Evolutionary conservation across 2,888 invertebrate genomes (phyloP).

Genomic region (Eulithis testata): DNA sequence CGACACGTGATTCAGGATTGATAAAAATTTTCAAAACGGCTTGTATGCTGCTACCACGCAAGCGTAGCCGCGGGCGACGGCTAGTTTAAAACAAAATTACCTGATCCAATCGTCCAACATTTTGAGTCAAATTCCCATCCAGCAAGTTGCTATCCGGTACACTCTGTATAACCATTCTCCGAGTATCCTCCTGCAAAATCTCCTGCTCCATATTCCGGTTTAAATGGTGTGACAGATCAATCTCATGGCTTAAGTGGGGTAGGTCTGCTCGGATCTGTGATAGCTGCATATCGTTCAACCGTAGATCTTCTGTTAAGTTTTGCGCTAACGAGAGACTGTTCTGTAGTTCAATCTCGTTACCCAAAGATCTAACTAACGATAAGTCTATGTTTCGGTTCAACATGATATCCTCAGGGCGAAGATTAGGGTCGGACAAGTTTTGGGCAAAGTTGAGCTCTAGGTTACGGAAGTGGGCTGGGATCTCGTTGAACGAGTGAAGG

Average conservation of each 20-base stretch:
- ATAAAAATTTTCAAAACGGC: too few relatives aligned
- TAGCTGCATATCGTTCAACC: slow-evolving; percentile 50
- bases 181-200: slow-evolving; percentile 50
- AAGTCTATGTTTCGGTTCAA: slow-evolving; percentile 60
- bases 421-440: slow-evolving; percentile 47
- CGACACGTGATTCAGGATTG: too few relatives aligned
- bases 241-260: slow-evolving; percentile 60
- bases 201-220: slow-evolving; percentile 61
- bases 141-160: slow-evolving; percentile 33
- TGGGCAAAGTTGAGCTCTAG: slow-evolving; percentile 65
- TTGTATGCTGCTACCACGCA: too few relatives aligned
- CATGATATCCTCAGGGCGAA: slow-evolving; percentile 47
- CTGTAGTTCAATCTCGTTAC: slow-evolving; percentile 50
- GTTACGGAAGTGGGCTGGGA: slow-evolving; percentile 66
- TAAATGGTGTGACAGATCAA: slow-evolving; percentile 63
- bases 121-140: slow-evolving; percentile 33
- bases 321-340: slow-evolving; percentile 57
- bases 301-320: slow-evolving; percentile 63
- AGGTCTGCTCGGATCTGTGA: slow-evolving; percentile 53
- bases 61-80: too few relatives aligned
- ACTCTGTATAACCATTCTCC: slow-evolving; percentile 46
- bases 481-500: slow-evolving; percentile 64
- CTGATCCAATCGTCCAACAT: slow-evolving; percentile 35
- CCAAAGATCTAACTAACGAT: slow-evolving; percentile 43
- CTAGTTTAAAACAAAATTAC: slow-evolving; percentile 1